phyloP scores from a whole-genome alignment of 2,113 vertebrate genomes.

The Copsychus sechellarum region DNA sequence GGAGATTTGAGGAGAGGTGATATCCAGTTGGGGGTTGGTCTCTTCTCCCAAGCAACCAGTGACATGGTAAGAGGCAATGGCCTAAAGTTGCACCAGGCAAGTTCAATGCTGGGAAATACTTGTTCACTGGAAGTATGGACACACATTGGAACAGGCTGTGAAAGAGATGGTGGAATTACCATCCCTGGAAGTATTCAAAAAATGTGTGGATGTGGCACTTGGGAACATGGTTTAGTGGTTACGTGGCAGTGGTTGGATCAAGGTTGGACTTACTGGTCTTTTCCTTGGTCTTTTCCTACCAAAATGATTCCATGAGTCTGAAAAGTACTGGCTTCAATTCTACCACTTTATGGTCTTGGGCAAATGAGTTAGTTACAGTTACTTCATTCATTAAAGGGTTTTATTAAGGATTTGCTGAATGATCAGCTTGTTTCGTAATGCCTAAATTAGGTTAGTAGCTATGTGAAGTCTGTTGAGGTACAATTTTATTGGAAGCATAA shows the following conservation, averaged over 20 bases:
- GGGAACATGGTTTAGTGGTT: not conserved
- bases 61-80: not conserved
- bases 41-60: not conserved
- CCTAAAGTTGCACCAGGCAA: fast-evolving
- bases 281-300: not conserved
- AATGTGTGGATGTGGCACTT: not conserved
- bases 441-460: not conserved
- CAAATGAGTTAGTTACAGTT: not conserved
- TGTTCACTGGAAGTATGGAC: not conserved
- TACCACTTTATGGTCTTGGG: not conserved
- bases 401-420: not conserved
- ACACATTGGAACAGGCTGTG: not conserved
- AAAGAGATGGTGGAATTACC: not conserved
- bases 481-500: not conserved
- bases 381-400: not conserved
- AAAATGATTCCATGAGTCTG: not conserved
- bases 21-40: not conserved
- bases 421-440: not conserved
- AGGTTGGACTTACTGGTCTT: not conserved
- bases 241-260: not conserved
- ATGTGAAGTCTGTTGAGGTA: not conserved
- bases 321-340: not conserved
- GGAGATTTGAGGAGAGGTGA: not conserved
- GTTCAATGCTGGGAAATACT: not conserved
- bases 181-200: not conserved